These are phyloP conservation scores for Pocota personata DNA, from an alignment of 2,888 invertebrate species.

Conservation along the genomic window DNA sequence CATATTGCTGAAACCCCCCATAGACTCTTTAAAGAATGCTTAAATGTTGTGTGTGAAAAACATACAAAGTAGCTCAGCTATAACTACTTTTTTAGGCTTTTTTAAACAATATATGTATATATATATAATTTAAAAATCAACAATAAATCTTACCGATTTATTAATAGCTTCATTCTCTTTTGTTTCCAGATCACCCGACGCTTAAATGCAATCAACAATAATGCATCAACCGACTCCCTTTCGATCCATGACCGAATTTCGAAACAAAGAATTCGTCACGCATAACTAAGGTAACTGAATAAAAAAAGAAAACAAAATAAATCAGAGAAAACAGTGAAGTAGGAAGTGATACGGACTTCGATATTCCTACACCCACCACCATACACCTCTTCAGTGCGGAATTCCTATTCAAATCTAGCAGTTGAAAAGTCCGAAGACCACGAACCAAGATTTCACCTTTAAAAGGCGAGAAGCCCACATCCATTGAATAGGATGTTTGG, in stretches of 20 bases:
- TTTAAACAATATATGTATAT: no score
- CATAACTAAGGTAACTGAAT: slow-evolving; percentile 1
- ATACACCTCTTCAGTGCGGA: neutral
- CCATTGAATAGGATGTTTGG: slow-evolving; percentile 78
- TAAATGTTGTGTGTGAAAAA: no score
- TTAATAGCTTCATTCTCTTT: neutral
- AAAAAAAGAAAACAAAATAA: neutral
- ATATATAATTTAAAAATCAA: no score
- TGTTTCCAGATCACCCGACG: slow-evolving; percentile 16
- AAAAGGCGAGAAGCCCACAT: slow-evolving; percentile 18
- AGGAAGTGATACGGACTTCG: slow-evolving; percentile 42
- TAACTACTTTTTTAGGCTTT: no score
- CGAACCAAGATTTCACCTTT: slow-evolving; percentile 27
- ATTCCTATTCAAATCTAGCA: neutral
- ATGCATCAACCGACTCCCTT: slow-evolving; percentile 15
- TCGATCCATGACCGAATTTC: slow-evolving; percentile 3
- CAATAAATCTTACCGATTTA: neutral
- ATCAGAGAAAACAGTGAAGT: neutral
- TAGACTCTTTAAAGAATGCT: no score
- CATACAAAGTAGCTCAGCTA: no score
- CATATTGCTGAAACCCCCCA: no score
- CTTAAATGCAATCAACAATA: slow-evolving; percentile 32
- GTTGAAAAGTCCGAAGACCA: neutral
- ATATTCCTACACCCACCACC: slow-evolving; percentile 2
- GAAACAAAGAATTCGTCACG: neutral